Conservation (phyloP, 1,140 invertebrate species). For the Lasioglossum baleicum region DNA sequence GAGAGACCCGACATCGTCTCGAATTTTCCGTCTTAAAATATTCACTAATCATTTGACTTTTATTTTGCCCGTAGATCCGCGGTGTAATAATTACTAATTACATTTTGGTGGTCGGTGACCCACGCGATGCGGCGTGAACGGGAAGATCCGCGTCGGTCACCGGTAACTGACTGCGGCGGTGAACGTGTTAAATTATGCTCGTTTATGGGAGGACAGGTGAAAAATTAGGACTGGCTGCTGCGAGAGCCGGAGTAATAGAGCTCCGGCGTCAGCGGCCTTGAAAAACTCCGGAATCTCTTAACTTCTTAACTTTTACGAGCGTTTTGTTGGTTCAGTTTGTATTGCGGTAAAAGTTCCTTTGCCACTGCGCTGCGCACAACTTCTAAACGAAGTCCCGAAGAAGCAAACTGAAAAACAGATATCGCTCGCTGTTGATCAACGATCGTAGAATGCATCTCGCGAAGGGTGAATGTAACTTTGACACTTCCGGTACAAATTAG, state of each 20-base stretch:
- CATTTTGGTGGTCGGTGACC: no score
- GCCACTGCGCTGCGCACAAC: neutral
- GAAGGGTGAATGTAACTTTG: neutral
- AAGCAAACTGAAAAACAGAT: neutral
- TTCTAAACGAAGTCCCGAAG: conserved; percentile 11
- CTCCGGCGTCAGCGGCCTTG: conserved; percentile 44
- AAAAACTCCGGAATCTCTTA: conserved; percentile 58
- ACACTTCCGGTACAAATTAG: no score
- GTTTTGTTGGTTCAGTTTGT: conserved; percentile 53
- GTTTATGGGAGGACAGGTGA: conserved; percentile 6
- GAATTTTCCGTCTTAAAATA: no score
- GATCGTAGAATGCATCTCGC: no score
- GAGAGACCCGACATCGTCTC: neutral
- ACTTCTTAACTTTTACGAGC: conserved; percentile 57
- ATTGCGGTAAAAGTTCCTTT: conserved; percentile 56
- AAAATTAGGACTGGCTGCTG: conserved; percentile 21
- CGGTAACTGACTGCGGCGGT: no score
- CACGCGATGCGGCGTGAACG: no score
- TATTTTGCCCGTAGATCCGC: no score
- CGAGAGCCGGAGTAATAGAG: neutral
- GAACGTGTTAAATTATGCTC: conserved; percentile 27
- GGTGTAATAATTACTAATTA: no score
- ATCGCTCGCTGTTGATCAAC: neutral
- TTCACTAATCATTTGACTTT: no score
- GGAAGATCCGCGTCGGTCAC: no score